phyloP scores from a whole-genome alignment of 2,113 vertebrate species.

The Peromyscus maniculatus region DNA sequence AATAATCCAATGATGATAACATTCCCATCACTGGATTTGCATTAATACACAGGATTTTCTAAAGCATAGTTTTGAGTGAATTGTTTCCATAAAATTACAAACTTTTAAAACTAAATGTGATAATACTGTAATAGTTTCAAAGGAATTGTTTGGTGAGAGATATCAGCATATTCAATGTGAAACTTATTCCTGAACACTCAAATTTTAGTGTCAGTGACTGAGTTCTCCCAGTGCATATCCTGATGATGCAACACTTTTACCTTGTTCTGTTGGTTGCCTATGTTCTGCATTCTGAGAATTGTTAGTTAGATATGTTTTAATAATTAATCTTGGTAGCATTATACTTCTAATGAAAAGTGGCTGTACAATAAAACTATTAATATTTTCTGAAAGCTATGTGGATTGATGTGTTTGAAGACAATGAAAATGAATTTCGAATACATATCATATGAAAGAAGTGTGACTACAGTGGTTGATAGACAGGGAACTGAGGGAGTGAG shows the following conservation, averaged over 20 bases:
- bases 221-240: not conserved
- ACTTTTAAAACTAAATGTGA: not conserved
- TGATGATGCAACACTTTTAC: not conserved
- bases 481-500: not conserved
- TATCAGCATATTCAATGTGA: not conserved
- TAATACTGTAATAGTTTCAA: not conserved
- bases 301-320: not conserved
- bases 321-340: not conserved
- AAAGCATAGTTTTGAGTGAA: not conserved
- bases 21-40: not conserved
- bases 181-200: not conserved
- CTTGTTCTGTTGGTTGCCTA: not conserved
- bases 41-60: not conserved
- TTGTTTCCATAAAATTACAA: not conserved
- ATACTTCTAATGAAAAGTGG: not conserved
- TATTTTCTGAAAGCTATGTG: not conserved
- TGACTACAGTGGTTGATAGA: no score
- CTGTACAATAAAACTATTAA: not conserved
- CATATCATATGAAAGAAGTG: not conserved
- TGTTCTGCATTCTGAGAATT: not conserved
- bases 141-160: not conserved
- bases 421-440: not conserved
- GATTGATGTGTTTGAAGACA: not conserved
- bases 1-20: not conserved
- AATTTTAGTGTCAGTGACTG: not conserved